Percentiles rank a stretch among this genome's conserved stretches.
Evolutionary conservation across 2,797 vertebrate species (phyloP).

Genomic region (Acipenser ruthenus): DNA sequence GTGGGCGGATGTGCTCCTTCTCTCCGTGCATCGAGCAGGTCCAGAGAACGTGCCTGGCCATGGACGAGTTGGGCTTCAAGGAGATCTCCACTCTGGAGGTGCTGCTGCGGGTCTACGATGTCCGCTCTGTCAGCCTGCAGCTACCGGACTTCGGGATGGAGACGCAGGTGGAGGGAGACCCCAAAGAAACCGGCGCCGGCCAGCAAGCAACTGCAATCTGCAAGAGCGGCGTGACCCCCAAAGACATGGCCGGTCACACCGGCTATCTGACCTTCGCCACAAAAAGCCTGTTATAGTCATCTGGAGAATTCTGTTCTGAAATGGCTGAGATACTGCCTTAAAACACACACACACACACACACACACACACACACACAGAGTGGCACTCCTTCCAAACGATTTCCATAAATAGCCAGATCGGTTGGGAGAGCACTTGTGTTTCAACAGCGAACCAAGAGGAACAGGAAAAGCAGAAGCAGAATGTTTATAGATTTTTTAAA

Average conservation of each 20-base stretch:
- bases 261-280: slow-evolving; percentile 95
- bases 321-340: background rate
- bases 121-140: slow-evolving; percentile 73
- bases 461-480: no score
- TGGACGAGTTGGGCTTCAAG: slow-evolving; percentile 68
- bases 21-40: slow-evolving; percentile 96
- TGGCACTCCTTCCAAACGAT: background rate
- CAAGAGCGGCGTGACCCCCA: slow-evolving; percentile 68
- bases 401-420: background rate
- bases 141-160: slow-evolving; percentile 76
- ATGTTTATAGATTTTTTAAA: no score
- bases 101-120: slow-evolving; percentile 74
- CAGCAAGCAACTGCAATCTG: slow-evolving; percentile 49
- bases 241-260: slow-evolving; percentile 86
- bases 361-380: slow-evolving; percentile 7
- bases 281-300: slow-evolving; percentile 68
- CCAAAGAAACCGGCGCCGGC: slow-evolving; percentile 1
- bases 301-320: background rate
- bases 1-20: slow-evolving; percentile 89
- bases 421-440: background rate
- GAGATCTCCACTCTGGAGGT: slow-evolving; percentile 87
- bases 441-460: no score
- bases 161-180: slow-evolving; percentile 26
- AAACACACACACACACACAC: slow-evolving; percentile 6
- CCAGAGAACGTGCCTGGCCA: slow-evolving; percentile 76